These are phyloP conservation scores for Epizoanthus rinbou DNA, from an alignment of 92 coral and sea anemone genomes.

Conservation along the genomic window DNA sequence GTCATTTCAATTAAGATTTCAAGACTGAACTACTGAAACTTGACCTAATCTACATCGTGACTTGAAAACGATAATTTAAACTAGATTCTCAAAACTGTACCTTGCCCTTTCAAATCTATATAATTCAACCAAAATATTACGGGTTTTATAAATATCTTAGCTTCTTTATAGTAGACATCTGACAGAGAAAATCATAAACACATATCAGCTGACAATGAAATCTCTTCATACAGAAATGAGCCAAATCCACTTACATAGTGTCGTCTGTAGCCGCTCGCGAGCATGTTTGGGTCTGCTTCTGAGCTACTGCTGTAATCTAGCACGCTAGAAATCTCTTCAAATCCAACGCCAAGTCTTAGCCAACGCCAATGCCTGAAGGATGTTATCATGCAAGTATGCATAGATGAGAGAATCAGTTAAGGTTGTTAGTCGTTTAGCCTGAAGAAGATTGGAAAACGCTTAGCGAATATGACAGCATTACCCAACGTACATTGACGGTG, in stretches of 20 bases:
- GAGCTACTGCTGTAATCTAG: conserved; percentile 23
- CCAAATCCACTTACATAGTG: conserved; percentile 17
- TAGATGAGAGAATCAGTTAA: neutral
- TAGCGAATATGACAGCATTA: neutral
- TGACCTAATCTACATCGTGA: no score
- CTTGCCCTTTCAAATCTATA: neutral
- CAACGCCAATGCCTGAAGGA: conserved; percentile 17
- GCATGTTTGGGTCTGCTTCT: conserved; percentile 11
- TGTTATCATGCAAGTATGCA: conserved; percentile 26
- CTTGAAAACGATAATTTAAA: no score
- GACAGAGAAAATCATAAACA: conserved; percentile 9
- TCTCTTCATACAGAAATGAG: neutral
- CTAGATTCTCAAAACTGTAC: neutral
- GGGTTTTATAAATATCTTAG: neutral
- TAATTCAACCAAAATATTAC: neutral
- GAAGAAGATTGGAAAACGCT: neutral
- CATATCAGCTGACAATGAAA: neutral
- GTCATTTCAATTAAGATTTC: neutral
- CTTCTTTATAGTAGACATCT: neutral
- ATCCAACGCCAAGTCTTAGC: conserved; percentile 16
- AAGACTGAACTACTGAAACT: neutral
- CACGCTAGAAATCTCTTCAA: conserved; percentile 20
- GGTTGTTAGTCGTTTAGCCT: neutral
- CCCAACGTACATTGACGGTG: neutral
- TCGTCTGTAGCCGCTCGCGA: conserved; percentile 29